Conservation (phyloP, 2,888 invertebrate species). For the Eupithecia tripunctaria region DNA sequence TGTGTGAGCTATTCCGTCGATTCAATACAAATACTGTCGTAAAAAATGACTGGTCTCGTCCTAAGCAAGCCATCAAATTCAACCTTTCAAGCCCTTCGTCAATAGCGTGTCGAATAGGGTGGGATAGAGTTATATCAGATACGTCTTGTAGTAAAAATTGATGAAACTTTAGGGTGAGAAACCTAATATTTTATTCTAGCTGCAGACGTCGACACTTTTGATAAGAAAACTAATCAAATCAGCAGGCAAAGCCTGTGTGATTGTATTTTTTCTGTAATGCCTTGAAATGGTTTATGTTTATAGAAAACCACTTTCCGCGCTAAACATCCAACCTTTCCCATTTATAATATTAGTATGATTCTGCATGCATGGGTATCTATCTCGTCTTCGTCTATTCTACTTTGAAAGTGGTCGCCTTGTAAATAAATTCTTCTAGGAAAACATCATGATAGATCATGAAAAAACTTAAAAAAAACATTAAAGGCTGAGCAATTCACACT, state of each 20-base stretch:
- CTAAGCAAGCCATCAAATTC: conserved; percentile 39
- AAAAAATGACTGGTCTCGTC: conserved; percentile 38
- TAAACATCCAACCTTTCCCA: too few relatives aligned
- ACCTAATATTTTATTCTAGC: neutral
- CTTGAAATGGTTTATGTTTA: too few relatives aligned
- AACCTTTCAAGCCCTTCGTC: conserved; percentile 34
- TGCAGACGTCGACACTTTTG: neutral
- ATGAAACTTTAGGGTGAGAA: neutral
- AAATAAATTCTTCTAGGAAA: too few relatives aligned
- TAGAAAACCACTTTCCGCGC: too few relatives aligned
- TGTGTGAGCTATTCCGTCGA: conserved; percentile 16
- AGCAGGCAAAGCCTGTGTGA: neutral
- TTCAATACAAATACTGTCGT: conserved; percentile 33
- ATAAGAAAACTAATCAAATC: conserved; percentile 1
- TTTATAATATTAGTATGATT: too few relatives aligned
- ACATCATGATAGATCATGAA: too few relatives aligned
- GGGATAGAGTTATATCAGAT: conserved; percentile 15
- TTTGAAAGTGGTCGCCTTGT: too few relatives aligned
- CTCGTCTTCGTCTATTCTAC: too few relatives aligned
- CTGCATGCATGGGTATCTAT: too few relatives aligned
- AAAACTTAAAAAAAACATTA: too few relatives aligned
- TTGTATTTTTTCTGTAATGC: neutral
- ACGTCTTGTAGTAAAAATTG: conserved; percentile 2
- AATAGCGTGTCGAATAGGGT: conserved; percentile 27
- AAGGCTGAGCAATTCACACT: too few relatives aligned